Evolutionary conservation across 2,797 vertebrate species (phyloP), one percentile per base, ranked within the genome.

Genomic region (Eupleurogrammus muticus): DNA sequence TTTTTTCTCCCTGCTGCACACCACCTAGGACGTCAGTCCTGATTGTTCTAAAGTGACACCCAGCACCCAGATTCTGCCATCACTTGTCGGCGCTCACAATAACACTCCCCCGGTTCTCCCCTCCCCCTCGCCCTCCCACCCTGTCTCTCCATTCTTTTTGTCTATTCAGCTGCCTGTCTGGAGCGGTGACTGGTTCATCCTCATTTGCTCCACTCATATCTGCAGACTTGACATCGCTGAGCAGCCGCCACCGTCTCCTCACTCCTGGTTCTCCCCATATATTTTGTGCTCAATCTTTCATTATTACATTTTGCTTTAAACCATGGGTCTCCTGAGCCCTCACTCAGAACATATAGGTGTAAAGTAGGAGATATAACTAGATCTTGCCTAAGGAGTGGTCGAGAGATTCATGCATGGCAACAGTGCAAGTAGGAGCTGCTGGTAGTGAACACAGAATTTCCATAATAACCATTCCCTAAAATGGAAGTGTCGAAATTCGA

Each of bases 1-100:
- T n/a, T n/a, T n/a, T n/a, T n/a, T n/a, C n/a, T n/a, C n/a, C 72
- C 60, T 20, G 19, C 58, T 48, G 70, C 80, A 66, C 83, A 75
- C 38, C 74, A 80, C 78, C 86, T 85, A 85, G 81, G 73, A 81
- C 67, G 86, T 87, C 89, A 88, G 62, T 60, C 57, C 55, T 77
- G 88, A 91, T 90, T 90, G 85, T 87, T 90, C 83, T 77, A 70
- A 86, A 86, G 85, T 90, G 89, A 89, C 90, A 90, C 75, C 69
- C 75, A 62, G 84, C 82, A 79, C 78, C 85, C 81, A 88, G 85
- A 89, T 87, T 84, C 87, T 87, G 84, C 87, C 90, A 86, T 85
- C 85, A 80, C 79, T 81, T 82, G 87, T 87, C 80, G 71, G 71
- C 14, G 77, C 84, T 76, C 85, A 90, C 85, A 90, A 88, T 86